Base-by-base conservation (phyloP, 2,797 vertebrate species). In the Microhierax caerulescens region DNA sequence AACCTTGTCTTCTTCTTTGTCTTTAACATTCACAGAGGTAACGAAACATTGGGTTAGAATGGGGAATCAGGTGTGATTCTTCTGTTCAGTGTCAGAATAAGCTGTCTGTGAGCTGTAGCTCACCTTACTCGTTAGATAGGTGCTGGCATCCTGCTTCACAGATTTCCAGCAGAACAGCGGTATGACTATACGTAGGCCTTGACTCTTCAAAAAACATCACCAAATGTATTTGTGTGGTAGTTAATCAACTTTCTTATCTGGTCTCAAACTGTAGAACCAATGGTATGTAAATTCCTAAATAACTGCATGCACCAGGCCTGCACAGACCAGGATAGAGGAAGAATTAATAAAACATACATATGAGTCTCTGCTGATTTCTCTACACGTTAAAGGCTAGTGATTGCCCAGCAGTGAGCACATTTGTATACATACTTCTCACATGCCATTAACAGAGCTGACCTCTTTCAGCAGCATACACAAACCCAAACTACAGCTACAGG, bases 211-310 rank as follows among this genome's bases (percentile, higher is more conserved):
- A 96, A 96, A 76, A 64, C 59, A 63, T 61, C 34, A 25, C 36
- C 53, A 10, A 50, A 76, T 85, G 85, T 89, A 53, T 82, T 85
- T 94, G 37, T 0, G 0, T 83, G 30, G 60, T 91, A 87, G 68
- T 95, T 94, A 94, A 90, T 63, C 39, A 80, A 51, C 65, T 91
- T 79, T 95, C 92, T 97, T 91, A 93, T 91, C 88, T 96, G 67
- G 54, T 37, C 51, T 96, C 56, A 91, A 91, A 95, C 73, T 77
- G 95, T 48, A 92, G 90, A 97, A 85, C 61, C 72, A 61, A 63
- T 36, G 57, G 51, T 75, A 72, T n/a, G 43, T 88, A 86, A 64
- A 96, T 95, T 96, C 75, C 75, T 88, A 96, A 79, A 89, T 92
- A 88, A 95, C 77, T 76, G 63, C 67, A 63, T 34, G 36, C 50